Conservation (phyloP, 30 jellyfish, hydroid and myxozoan species). For the Aurelia sp. region DNA sequence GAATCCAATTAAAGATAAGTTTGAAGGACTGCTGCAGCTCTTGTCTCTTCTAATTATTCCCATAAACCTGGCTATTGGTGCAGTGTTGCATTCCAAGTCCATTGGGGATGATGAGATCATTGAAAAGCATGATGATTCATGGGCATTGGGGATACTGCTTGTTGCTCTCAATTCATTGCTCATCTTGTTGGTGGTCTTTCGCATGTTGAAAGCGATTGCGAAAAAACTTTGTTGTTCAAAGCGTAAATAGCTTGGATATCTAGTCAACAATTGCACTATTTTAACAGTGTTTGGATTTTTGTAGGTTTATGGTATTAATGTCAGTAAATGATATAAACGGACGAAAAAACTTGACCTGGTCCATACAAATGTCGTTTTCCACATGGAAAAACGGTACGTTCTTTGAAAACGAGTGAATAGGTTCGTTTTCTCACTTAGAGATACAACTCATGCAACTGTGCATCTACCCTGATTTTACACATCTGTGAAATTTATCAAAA, state of each 20-base stretch:
- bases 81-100: background rate
- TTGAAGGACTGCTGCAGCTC: conserved; percentile 23
- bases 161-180: conserved; percentile 8
- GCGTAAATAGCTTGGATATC: background rate
- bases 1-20: conserved; percentile 18
- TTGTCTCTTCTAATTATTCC: conserved; percentile 14
- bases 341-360: too few species aligned
- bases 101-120: background rate
- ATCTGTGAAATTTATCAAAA: too few species aligned
- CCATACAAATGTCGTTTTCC: too few species aligned
- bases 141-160: conserved; percentile 3
- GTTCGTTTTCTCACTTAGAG: too few species aligned
- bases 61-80: conserved; percentile 19
- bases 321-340: too few species aligned
- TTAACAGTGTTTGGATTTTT: too few species aligned
- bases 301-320: too few species aligned
- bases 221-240: background rate
- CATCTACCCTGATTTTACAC: too few species aligned
- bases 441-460: too few species aligned
- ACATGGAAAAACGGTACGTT: too few species aligned
- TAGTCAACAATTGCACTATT: too few species aligned
- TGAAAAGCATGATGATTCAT: background rate
- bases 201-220: background rate
- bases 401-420: too few species aligned
- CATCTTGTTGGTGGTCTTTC: background rate